Evolutionary conservation across 1,140 invertebrate genomes (phyloP).

Genomic region (Pseudomyrmex cubaensis): DNA sequence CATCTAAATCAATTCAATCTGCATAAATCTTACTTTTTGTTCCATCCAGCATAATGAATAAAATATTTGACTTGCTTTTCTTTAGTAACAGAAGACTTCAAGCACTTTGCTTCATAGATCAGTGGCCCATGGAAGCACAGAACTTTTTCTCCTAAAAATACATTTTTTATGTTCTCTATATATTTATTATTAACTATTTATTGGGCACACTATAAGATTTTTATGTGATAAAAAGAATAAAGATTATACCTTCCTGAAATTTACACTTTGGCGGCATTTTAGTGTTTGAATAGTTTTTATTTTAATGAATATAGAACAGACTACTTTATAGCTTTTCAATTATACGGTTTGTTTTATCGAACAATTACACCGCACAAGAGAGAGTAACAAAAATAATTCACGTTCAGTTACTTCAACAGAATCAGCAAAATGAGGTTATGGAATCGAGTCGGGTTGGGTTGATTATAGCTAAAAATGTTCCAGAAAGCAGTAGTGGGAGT

Average conservation of each 20-base stretch:
- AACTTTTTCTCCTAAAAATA: slow-evolving; percentile 95
- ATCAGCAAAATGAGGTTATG: too few species aligned
- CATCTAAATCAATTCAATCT: too few species aligned
- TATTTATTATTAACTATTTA: not conserved
- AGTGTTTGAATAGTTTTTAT: slow-evolving; percentile 37
- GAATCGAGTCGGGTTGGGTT: too few species aligned
- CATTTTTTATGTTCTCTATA: not conserved
- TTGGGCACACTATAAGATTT: not conserved
- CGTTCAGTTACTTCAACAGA: too few species aligned
- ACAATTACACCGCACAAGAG: too few species aligned
- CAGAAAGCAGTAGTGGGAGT: too few species aligned
- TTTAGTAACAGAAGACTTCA: slow-evolving; percentile 92
- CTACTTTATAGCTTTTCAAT: slow-evolving; percentile 4
- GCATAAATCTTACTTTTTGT: slow-evolving; percentile 93
- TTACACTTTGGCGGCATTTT: slow-evolving; percentile 83
- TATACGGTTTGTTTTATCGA: not conserved
- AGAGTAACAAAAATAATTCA: too few species aligned
- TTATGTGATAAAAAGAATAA: slow-evolving; percentile 8
- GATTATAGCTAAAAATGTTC: too few species aligned
- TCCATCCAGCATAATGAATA: slow-evolving; percentile 99
- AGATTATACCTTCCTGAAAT: slow-evolving; percentile 81
- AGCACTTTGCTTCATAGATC: slow-evolving; percentile 98
- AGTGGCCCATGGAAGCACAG: slow-evolving; percentile 98
- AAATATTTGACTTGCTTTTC: slow-evolving; percentile 96
- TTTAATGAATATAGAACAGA: not conserved